Conservation (phyloP, 2,888 invertebrate genomes). For the Gerosis bhagava region DNA sequence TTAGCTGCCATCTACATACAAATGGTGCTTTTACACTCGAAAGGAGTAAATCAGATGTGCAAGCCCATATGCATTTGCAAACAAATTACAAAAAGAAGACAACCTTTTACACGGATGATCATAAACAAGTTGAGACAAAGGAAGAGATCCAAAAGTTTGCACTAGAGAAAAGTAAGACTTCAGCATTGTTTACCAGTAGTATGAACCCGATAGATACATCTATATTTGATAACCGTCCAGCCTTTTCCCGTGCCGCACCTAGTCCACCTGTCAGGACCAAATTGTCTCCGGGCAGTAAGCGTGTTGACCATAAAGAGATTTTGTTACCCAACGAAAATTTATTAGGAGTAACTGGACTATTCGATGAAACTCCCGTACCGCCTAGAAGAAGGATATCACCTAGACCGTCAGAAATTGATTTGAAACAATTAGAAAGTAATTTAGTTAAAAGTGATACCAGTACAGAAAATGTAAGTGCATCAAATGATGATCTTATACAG, state of each 20-base stretch:
- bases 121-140: slow-evolving; percentile 39
- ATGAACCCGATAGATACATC: slow-evolving; percentile 52
- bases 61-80: slow-evolving; percentile 57
- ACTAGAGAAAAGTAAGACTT: slow-evolving; percentile 70
- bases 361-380: slow-evolving; percentile 61
- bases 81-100: slow-evolving; percentile 53
- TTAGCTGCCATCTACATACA: slow-evolving; percentile 73
- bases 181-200: slow-evolving; percentile 53
- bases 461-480: slow-evolving; percentile 36
- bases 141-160: slow-evolving; percentile 43
- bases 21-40: slow-evolving; percentile 67
- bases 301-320: slow-evolving; percentile 48
- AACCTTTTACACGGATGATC: slow-evolving; percentile 61
- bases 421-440: slow-evolving; percentile 37
- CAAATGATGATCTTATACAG: slow-evolving; percentile 68
- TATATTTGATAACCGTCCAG: slow-evolving; percentile 68
- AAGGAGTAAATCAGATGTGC: slow-evolving; percentile 72
- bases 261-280: slow-evolving; percentile 72
- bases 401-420: slow-evolving; percentile 39
- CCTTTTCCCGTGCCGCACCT: slow-evolving; percentile 67
- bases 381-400: slow-evolving; percentile 69
- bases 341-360: slow-evolving; percentile 56
- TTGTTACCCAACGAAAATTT: slow-evolving; percentile 52
- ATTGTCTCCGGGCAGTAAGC: slow-evolving; percentile 52
- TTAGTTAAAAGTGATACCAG: slow-evolving; percentile 37